Conservation (phyloP, 2,113 vertebrate genomes). For the Epinephelus cyanopodus region DNA sequence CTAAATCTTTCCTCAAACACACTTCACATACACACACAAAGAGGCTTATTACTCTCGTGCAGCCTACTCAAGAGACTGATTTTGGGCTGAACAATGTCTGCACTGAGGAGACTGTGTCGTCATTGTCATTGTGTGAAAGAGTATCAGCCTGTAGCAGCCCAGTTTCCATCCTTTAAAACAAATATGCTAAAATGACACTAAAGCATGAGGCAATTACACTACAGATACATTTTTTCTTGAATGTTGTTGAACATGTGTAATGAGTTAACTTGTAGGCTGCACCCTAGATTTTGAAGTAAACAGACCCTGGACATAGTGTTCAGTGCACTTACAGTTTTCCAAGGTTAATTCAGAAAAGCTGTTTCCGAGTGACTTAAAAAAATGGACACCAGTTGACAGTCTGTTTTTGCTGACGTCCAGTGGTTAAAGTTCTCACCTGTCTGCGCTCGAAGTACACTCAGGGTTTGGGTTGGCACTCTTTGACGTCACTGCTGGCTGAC, state of each 20-base stretch:
- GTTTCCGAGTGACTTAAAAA: neutral
- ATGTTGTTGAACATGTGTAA: neutral
- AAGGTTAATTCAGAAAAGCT: too few species aligned
- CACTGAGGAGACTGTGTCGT: neutral
- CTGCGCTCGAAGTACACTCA: neutral
- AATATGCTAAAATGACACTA: neutral
- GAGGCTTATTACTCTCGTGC: neutral
- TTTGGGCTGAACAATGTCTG: constrained; percentile 10
- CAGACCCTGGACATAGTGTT: too few species aligned
- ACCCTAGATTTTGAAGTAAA: too few species aligned
- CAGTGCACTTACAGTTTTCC: too few species aligned
- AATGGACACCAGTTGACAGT: neutral
- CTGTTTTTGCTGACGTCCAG: constrained; percentile 4
- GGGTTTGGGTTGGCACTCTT: neutral
- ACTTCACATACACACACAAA: neutral
- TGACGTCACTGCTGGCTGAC: neutral
- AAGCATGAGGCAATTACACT: neutral
- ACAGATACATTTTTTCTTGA: neutral
- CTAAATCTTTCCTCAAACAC: constrained; percentile 3
- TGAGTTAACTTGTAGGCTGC: neutral
- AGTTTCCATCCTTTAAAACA: neutral
- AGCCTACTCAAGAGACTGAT: neutral
- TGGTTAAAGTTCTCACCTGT: neutral
- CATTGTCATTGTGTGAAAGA: neutral
- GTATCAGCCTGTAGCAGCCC: neutral